Percentiles rank a stretch among this genome's conserved stretches.
phyloP scores from a whole-genome alignment of 2,888 invertebrate genomes.

The Noctuana brunneofusca region DNA sequence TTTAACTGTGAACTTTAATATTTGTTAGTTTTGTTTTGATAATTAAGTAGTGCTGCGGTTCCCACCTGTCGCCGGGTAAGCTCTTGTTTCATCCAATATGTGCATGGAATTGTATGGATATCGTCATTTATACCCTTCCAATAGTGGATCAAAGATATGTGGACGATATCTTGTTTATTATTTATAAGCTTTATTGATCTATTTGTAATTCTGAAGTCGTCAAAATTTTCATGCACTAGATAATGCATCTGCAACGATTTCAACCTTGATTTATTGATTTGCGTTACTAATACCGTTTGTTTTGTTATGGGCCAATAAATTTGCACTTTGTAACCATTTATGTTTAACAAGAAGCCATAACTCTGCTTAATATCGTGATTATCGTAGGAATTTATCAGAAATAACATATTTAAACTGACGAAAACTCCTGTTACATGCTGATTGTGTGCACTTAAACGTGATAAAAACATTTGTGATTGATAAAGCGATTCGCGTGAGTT shows the following conservation, averaged over 20 bases:
- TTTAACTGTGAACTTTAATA: slow-evolving; percentile 40
- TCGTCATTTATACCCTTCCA: background rate
- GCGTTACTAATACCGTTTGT: slow-evolving; percentile 37
- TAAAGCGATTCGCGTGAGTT: slow-evolving; percentile 9
- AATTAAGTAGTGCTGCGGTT: slow-evolving; percentile 41
- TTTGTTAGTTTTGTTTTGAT: slow-evolving; percentile 36
- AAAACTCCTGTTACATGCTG: background rate
- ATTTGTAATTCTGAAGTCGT: background rate
- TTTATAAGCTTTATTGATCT: background rate
- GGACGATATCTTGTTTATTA: background rate
- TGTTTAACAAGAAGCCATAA: background rate
- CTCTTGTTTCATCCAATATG: slow-evolving; percentile 44
- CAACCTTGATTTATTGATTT: slow-evolving; percentile 67
- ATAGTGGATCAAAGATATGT: background rate
- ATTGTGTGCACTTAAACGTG: background rate
- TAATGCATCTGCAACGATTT: slow-evolving; percentile 58
- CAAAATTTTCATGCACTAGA: slow-evolving; percentile 45
- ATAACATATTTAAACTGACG: background rate
- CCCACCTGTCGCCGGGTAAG: slow-evolving; percentile 75
- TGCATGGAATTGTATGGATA: slow-evolving; percentile 21
- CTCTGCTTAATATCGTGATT: background rate
- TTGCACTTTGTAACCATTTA: slow-evolving; percentile 20
- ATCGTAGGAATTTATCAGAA: background rate
- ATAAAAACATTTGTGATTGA: background rate
- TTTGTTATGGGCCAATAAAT: slow-evolving; percentile 29